phyloP scores from a whole-genome alignment of 2,797 vertebrate species.

The Characodon lateralis region DNA sequence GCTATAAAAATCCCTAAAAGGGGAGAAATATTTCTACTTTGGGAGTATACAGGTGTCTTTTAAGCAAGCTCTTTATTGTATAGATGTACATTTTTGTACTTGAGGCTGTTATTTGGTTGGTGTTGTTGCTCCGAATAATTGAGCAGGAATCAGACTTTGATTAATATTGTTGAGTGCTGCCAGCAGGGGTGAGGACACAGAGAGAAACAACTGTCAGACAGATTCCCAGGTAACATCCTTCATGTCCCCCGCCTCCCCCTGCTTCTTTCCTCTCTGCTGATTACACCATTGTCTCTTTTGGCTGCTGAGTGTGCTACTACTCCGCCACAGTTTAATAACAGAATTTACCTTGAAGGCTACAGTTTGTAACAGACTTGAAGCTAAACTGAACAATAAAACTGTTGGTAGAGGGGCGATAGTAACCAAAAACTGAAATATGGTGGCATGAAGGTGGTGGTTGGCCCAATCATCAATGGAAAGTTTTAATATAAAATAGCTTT shows the following conservation, averaged over 20 bases:
- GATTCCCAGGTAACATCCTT: constrained; percentile 75
- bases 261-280: constrained; percentile 54
- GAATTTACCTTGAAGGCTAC: constrained; percentile 28
- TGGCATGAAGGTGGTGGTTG: neutral
- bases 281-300: constrained; percentile 67
- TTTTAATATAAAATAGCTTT: neutral
- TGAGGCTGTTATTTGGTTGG: constrained; percentile 59
- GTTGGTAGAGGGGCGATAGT: neutral
- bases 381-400: neutral
- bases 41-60: constrained; percentile 17
- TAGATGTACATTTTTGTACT: constrained; percentile 46
- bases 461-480: constrained; percentile 12
- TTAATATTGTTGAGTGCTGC: constrained; percentile 79
- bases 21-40: neutral
- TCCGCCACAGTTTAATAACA: constrained; percentile 28
- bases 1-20: constrained; percentile 2
- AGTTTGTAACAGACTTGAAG: constrained; percentile 22
- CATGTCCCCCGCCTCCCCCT: constrained; percentile 52
- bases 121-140: constrained; percentile 73
- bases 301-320: constrained; percentile 51
- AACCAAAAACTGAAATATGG: neutral
- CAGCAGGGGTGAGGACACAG: constrained; percentile 72
- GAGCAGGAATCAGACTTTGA: constrained; percentile 77
- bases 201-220: constrained; percentile 74
- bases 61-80: constrained; percentile 33